Conservation (phyloP, 2,888 invertebrate species). For the Phortica magna region DNA sequence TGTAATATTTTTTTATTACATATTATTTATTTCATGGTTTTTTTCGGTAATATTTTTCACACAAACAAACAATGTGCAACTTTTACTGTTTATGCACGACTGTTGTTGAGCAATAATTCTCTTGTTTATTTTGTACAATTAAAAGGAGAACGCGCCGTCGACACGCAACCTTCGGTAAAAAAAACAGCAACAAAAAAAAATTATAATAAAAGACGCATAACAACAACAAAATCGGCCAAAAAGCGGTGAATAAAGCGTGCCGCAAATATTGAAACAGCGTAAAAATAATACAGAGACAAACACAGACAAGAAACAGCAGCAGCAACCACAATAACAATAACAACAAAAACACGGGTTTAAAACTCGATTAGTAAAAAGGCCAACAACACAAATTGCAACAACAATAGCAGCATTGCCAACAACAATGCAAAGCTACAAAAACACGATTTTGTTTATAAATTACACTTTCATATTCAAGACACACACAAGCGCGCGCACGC, state of each 20-base stretch:
- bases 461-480: constrained; percentile 50
- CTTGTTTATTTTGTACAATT: constrained; percentile 51
- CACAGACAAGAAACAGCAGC: constrained; percentile 41
- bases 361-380: constrained; percentile 39
- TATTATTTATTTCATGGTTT: constrained; percentile 1
- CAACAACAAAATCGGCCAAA: neutral
- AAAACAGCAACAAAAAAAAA: constrained; percentile 48
- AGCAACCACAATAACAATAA: neutral
- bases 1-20: neutral
- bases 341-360: neutral
- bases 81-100: constrained; percentile 10
- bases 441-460: constrained; percentile 51
- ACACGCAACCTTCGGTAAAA: constrained; percentile 56
- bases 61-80: too few relatives aligned
- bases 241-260: neutral
- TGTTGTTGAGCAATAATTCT: constrained; percentile 23
- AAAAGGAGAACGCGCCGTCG: constrained; percentile 55
- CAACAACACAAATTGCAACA: constrained; percentile 41
- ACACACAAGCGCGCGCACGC: constrained; percentile 39
- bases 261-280: constrained; percentile 32
- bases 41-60: neutral
- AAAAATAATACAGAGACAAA: constrained; percentile 44
- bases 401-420: constrained; percentile 29
- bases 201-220: neutral
- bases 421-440: constrained; percentile 41